A percentile compares a stretch with the other conserved stretches of the same genome.
These are phyloP conservation scores for Luehdorfia chinensis DNA, from an alignment of 1,140 invertebrate genomes.

Conservation along the genomic window DNA sequence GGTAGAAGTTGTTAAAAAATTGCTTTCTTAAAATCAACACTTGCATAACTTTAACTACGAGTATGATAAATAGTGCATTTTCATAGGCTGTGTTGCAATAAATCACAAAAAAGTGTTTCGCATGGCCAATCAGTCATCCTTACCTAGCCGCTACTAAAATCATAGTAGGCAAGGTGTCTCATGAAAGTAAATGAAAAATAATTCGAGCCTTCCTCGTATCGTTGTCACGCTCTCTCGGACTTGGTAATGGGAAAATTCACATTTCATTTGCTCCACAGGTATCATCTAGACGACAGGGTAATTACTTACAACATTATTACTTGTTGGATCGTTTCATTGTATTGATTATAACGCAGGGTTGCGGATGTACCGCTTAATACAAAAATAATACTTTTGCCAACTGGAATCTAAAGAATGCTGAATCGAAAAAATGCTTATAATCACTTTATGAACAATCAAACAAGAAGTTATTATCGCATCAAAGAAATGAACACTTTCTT, in stretches of 20 bases:
- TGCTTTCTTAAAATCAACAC: too few species aligned
- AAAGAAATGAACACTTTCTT: slow-evolving; percentile 33
- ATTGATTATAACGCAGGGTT: neutral
- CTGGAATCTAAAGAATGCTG: neutral
- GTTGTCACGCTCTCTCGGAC: slow-evolving; percentile 45
- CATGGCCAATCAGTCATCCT: too few species aligned
- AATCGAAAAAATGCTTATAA: slow-evolving; percentile 4
- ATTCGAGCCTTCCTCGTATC: slow-evolving; percentile 15
- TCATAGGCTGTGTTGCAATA: too few species aligned
- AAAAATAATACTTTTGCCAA: too few species aligned
- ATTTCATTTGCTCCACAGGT: slow-evolving; percentile 44
- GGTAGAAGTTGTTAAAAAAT: too few species aligned
- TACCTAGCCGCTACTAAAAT: too few species aligned
- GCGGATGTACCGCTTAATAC: too few species aligned
- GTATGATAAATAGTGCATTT: too few species aligned
- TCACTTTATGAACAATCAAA: slow-evolving; percentile 21
- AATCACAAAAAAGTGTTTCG: too few species aligned
- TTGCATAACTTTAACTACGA: too few species aligned
- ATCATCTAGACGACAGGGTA: slow-evolving; percentile 33
- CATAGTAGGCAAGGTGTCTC: too few species aligned
- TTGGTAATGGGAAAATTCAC: slow-evolving; percentile 42
- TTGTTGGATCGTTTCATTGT: slow-evolving; percentile 37
- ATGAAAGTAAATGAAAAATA: slow-evolving; percentile 29
- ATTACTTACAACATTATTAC: slow-evolving; percentile 34
- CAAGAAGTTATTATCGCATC: slow-evolving; percentile 30